Percentiles rank a stretch among this genome's conserved stretches.
Evolutionary conservation across 2,113 vertebrate genomes (phyloP).

Genomic region (Paracanthobrama guichenoti): DNA sequence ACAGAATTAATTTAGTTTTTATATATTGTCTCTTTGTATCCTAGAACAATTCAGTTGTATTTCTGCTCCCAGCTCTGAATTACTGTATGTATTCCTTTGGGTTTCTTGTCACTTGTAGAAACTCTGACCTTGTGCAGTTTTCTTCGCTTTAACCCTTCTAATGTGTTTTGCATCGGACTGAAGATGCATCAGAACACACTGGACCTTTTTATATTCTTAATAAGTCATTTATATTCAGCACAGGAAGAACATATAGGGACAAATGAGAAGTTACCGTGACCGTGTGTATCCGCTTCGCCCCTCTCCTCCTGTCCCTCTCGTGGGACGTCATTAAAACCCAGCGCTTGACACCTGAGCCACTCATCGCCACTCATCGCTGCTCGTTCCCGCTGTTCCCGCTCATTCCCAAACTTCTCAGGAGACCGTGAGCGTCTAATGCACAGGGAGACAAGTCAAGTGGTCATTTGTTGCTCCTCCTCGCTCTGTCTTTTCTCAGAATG

Average conservation of each 20-base stretch:
- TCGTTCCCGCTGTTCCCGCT: neutral
- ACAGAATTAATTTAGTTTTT: neutral
- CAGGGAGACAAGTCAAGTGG: neutral
- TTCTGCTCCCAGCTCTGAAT: neutral
- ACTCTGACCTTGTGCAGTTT: neutral
- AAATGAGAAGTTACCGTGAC: neutral
- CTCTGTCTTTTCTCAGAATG: neutral
- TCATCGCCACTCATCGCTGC: neutral
- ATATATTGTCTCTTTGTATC: neutral
- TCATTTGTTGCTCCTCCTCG: neutral
- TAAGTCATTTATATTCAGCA: neutral
- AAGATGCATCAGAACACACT: neutral
- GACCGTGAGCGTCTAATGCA: neutral
- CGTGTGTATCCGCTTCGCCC: neutral
- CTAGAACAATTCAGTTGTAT: neutral
- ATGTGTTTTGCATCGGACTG: neutral
- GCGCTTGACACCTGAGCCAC: neutral
- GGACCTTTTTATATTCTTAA: neutral
- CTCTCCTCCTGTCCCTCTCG: constrained; percentile 36
- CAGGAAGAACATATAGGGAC: neutral
- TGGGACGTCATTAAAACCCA: constrained; percentile 44
- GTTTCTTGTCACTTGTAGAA: neutral
- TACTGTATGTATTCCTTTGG: neutral
- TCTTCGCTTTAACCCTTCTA: neutral
- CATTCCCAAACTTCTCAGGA: neutral